A percentile compares a stretch with the other conserved stretches of the same genome.
These are phyloP conservation scores for Thalassoma bifasciatum DNA, from an alignment of 2,113 vertebrate species.

Conservation along the genomic window DNA sequence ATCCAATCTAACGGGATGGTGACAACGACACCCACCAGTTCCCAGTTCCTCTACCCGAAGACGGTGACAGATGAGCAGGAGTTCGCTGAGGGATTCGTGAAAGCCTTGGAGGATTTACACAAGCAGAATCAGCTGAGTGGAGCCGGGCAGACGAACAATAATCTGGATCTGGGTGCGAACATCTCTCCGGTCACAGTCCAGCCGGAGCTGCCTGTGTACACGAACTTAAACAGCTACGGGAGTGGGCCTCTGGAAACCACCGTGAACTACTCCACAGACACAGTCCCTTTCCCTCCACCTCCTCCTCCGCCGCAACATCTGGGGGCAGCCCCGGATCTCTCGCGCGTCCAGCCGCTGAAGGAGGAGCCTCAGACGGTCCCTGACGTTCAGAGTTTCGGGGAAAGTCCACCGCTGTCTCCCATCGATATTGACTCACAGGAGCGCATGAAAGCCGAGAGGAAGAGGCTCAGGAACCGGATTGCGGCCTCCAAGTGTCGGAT, in stretches of 20 bases:
- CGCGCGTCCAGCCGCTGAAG: conserved; percentile 82
- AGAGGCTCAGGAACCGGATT: conserved; percentile 94
- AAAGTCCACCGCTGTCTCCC: conserved; percentile 92
- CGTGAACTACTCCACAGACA: conserved; percentile 87
- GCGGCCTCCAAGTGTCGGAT: conserved; percentile 96
- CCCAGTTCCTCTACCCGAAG: conserved; percentile 90
- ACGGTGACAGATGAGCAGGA: conserved; percentile 93
- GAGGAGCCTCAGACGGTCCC: conserved; percentile 97
- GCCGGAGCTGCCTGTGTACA: conserved; percentile 88
- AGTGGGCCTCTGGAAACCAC: conserved; percentile 78
- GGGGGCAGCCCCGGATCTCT: conserved; percentile 69
- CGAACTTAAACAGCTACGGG: conserved; percentile 83
- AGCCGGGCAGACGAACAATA: conserved; percentile 39
- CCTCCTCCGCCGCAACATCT: conserved; percentile 82
- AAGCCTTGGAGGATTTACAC: conserved; percentile 94
- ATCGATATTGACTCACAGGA: conserved; percentile 96
- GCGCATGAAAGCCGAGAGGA: conserved; percentile 93
- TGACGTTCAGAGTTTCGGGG: conserved; percentile 92
- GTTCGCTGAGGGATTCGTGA: conserved; percentile 96
- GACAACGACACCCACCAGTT: conserved; percentile 88
- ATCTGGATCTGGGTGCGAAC: conserved; percentile 72
- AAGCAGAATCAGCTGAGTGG: conserved; percentile 92
- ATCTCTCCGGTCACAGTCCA: conserved; percentile 69
- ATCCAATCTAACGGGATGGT: conserved; percentile 96
- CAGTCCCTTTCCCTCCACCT: conserved; percentile 85